These are phyloP conservation scores for Agriopis leucophaearia DNA, from an alignment of 2,888 invertebrate species.

Conservation along the genomic window DNA sequence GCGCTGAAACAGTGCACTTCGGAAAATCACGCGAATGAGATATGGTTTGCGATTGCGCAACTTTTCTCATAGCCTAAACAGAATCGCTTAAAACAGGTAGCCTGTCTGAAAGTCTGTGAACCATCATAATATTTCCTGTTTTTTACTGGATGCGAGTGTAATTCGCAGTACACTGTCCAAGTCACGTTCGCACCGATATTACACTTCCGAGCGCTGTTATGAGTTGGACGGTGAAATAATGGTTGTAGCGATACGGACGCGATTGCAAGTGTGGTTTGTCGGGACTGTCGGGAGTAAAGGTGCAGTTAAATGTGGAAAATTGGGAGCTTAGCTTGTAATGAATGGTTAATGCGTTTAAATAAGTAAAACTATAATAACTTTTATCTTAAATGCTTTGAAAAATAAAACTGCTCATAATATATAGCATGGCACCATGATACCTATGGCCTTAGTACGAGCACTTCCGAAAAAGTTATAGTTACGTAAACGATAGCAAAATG, in stretches of 20 bases:
- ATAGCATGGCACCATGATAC: too few relatives aligned
- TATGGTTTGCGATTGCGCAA: too few relatives aligned
- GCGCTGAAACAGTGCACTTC: too few relatives aligned
- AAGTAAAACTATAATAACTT: not conserved
- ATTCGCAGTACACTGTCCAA: slow-evolving; percentile 45
- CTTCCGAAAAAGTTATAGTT: too few relatives aligned
- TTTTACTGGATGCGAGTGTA: slow-evolving; percentile 35
- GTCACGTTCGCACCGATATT: slow-evolving; percentile 45
- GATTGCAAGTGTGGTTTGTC: slow-evolving; percentile 32
- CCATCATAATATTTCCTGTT: not conserved
- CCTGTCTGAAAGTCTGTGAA: not conserved
- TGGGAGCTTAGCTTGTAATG: slow-evolving; percentile 4
- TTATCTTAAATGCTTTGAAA: not conserved
- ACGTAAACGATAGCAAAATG: too few relatives aligned
- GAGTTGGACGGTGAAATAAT: slow-evolving; percentile 48
- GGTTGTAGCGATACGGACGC: slow-evolving; percentile 39
- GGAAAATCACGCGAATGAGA: too few relatives aligned
- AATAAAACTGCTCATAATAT: too few relatives aligned
- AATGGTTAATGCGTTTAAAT: not conserved
- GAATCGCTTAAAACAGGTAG: too few relatives aligned
- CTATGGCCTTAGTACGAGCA: too few relatives aligned
- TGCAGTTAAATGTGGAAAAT: slow-evolving; percentile 18
- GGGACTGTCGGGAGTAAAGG: slow-evolving; percentile 25
- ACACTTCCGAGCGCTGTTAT: slow-evolving; percentile 37
- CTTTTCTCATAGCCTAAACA: too few relatives aligned